These are phyloP conservation scores for Tetraodon nigroviridis DNA, from an alignment of 2,113 vertebrate genomes.

Conservation along the genomic window DNA sequence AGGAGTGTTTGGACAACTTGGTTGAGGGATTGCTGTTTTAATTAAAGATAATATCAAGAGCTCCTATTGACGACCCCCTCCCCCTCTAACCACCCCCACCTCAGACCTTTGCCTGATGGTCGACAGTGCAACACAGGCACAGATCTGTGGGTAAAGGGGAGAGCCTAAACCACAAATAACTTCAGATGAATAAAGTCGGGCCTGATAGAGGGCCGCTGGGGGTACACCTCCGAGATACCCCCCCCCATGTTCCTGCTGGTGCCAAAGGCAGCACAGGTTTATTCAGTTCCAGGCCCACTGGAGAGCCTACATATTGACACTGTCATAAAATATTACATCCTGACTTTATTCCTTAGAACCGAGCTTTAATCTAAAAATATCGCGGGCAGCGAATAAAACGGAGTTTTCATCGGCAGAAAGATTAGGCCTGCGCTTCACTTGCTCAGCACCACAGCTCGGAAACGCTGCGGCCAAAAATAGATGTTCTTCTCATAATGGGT, in stretches of 20 bases:
- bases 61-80: constrained; percentile 62
- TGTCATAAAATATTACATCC: constrained; percentile 73
- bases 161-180: constrained; percentile 27
- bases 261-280: constrained; percentile 50
- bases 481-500: constrained; percentile 76
- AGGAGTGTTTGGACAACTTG: constrained; percentile 75
- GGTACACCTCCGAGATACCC: constrained; percentile 20
- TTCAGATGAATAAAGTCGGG: constrained; percentile 41
- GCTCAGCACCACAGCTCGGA: constrained; percentile 66
- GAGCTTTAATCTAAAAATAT: constrained; percentile 83
- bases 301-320: constrained; percentile 65
- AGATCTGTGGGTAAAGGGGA: constrained; percentile 46
- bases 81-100: constrained; percentile 45
- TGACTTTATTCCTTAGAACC: constrained; percentile 68
- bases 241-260: constrained; percentile 35
- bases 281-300: constrained; percentile 45
- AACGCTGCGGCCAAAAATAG: constrained; percentile 76
- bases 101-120: constrained; percentile 61
- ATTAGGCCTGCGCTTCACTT: constrained; percentile 59
- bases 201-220: constrained; percentile 38
- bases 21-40: constrained; percentile 72
- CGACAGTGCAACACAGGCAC: constrained; percentile 66
- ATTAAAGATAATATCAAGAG: constrained; percentile 80
- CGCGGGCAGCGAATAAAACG: constrained; percentile 69
- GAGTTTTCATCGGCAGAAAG: constrained; percentile 64